Evolutionary conservation across 1,140 invertebrate genomes (phyloP).

Genomic region (Drosophila serrata): DNA sequence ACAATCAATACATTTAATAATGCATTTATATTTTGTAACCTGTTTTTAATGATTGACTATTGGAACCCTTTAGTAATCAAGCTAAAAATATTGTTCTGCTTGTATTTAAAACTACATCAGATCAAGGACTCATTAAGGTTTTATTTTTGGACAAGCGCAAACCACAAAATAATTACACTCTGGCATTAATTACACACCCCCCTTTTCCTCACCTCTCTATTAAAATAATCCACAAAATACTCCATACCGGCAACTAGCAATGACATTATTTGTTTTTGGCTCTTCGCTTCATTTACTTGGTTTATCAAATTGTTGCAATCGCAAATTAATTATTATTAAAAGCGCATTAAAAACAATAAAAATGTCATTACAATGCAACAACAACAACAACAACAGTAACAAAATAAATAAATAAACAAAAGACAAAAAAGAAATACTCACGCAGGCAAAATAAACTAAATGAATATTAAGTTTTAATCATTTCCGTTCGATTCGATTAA

Average conservation of each 20-base stretch:
- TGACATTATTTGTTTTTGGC: constrained; percentile 32
- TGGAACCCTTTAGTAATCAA: background rate
- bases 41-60: background rate
- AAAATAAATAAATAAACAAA: constrained; percentile 1
- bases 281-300: constrained; percentile 51
- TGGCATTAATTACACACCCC: background rate
- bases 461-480: constrained; percentile 71
- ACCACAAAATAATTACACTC: background rate
- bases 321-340: constrained; percentile 81
- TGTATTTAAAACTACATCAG: background rate
- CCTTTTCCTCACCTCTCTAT: background rate
- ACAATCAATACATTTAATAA: background rate
- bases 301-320: constrained; percentile 74
- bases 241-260: background rate
- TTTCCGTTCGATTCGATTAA: constrained; percentile 63
- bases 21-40: background rate
- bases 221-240: constrained; percentile 20
- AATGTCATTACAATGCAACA: constrained; percentile 61
- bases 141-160: background rate
- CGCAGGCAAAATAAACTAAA: constrained; percentile 49
- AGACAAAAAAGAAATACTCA: background rate
- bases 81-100: background rate
- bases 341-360: constrained; percentile 81
- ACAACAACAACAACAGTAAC: background rate
- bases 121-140: background rate